phyloP scores from a whole-genome alignment of 1,140 invertebrate species.

The Heliconius hewitsoni region DNA sequence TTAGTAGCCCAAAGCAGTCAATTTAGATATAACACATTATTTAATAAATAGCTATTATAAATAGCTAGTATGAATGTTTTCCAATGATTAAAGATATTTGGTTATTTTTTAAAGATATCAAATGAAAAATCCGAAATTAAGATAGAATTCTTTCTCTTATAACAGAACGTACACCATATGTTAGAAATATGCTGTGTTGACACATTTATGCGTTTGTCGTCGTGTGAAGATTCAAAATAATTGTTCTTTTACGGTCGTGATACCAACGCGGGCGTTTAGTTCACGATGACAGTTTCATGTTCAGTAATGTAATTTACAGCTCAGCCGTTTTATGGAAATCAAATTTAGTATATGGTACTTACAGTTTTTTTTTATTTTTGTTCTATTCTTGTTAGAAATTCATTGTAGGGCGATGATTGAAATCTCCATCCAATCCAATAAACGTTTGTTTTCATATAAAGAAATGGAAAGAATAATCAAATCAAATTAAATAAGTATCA shows the following conservation, averaged over 20 bases:
- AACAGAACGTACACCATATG: slow-evolving; percentile 49
- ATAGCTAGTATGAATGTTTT: neutral
- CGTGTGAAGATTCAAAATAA: slow-evolving; percentile 68
- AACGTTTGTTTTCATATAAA: neutral
- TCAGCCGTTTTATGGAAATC: slow-evolving; percentile 37
- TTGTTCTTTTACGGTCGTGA: slow-evolving; percentile 61
- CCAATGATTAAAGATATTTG: neutral
- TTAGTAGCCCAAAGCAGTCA: no score
- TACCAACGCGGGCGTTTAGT: slow-evolving; percentile 64
- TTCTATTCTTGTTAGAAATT: slow-evolving; percentile 23
- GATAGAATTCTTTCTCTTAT: slow-evolving; percentile 26
- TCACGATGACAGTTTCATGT: slow-evolving; percentile 61
- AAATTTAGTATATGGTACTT: slow-evolving; percentile 33
- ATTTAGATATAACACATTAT: no score
- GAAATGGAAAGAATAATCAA: neutral
- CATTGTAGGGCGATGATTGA: neutral
- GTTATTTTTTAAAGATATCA: neutral
- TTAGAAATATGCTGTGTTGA: slow-evolving; percentile 58
- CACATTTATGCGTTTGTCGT: slow-evolving; percentile 55
- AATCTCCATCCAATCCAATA: neutral
- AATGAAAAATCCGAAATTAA: slow-evolving; percentile 23
- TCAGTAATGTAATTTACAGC: slow-evolving; percentile 51
- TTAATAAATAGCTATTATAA: no score
- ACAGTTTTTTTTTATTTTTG: slow-evolving; percentile 13
- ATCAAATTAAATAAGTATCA: neutral